Conservation (phyloP, 2,888 invertebrate genomes). For the Lasioglossum zephyrum region DNA sequence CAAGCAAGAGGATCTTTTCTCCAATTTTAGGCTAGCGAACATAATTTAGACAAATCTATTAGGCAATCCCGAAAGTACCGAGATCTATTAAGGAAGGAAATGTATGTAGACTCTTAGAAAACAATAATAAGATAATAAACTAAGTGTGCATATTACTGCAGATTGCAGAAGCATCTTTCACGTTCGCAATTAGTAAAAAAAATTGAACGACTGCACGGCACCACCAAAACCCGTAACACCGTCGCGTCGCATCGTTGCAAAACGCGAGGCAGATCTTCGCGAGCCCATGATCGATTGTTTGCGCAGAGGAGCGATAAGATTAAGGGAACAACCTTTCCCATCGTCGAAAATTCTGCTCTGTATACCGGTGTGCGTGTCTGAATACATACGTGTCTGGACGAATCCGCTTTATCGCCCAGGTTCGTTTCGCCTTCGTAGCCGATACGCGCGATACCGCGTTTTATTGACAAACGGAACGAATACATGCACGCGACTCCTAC, state of each 20-base stretch:
- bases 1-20: not conserved
- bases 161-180: too few relatives aligned
- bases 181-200: not conserved
- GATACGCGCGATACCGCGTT: slow-evolving; percentile 56
- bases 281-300: slow-evolving; percentile 46
- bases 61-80: too few relatives aligned
- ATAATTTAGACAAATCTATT: too few relatives aligned
- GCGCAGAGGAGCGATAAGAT: slow-evolving; percentile 67
- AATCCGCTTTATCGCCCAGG: slow-evolving; percentile 61
- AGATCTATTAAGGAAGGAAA: too few relatives aligned
- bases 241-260: not conserved
- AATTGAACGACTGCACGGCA: not conserved
- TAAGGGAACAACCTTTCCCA: slow-evolving; percentile 64
- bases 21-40: not conserved
- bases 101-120: too few relatives aligned
- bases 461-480: slow-evolving; percentile 65
- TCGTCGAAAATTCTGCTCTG: slow-evolving; percentile 65
- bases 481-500: not conserved
- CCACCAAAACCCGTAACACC: not conserved
- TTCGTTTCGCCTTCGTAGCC: slow-evolving; percentile 51
- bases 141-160: too few relatives aligned
- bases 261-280: not conserved
- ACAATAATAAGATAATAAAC: not conserved
- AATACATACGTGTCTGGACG: slow-evolving; percentile 11
- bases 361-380: not conserved